Percentiles rank a stretch among this genome's conserved stretches.
Conservation (phyloP, 2,797 vertebrate species). For the Lophotriccus pileatus region DNA sequence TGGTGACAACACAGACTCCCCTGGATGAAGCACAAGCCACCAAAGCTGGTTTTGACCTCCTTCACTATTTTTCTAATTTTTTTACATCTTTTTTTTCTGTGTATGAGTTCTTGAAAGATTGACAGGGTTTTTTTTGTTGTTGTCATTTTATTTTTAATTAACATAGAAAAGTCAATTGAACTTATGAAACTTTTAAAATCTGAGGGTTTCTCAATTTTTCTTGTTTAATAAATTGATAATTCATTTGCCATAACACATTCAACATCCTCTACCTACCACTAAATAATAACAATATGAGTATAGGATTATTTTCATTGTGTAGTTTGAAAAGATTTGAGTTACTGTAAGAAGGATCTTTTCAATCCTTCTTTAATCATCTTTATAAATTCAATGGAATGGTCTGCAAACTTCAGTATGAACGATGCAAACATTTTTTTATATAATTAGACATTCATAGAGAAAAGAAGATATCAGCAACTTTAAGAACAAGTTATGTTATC, state of each 20-base stretch:
- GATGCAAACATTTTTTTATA: neutral
- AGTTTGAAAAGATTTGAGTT: neutral
- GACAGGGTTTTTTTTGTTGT: fast-evolving
- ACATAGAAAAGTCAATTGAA: neutral
- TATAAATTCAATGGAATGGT: neutral
- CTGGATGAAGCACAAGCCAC: neutral
- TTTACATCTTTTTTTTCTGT: neutral
- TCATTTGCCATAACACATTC: neutral
- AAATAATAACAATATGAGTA: neutral
- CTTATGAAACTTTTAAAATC: neutral
- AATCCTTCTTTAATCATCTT: neutral
- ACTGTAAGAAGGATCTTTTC: neutral
- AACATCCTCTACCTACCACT: neutral
- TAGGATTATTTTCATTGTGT: neutral
- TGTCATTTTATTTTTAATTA: neutral
- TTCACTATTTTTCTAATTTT: neutral
- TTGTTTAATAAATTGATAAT: neutral
- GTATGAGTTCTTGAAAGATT: neutral
- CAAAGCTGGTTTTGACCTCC: neutral
- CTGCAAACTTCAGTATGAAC: neutral
- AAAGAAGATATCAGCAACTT: neutral
- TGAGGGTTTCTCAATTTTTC: neutral
- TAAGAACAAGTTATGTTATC: neutral
- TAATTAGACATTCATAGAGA: neutral
- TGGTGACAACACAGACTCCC: neutral